phyloP scores from a whole-genome alignment of 1,140 invertebrate species.

The Ostrea denselamellosa region DNA sequence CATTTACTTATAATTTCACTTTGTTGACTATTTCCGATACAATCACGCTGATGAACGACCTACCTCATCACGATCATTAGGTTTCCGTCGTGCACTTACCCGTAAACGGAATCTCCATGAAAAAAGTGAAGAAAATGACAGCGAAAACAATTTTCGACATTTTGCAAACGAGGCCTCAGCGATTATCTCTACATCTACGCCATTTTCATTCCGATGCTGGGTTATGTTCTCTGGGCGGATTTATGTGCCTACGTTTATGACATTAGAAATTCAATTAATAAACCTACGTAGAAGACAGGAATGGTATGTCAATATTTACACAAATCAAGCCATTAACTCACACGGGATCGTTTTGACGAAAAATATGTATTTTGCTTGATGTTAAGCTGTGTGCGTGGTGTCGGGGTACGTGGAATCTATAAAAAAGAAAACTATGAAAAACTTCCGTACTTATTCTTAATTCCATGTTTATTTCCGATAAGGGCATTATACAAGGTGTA shows the following conservation, averaged over 20 bases:
- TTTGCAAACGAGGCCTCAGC: not conserved
- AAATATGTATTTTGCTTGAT: not conserved
- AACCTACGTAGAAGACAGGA: not conserved
- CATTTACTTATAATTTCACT: no score
- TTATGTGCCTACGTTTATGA: not conserved
- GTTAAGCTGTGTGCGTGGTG: not conserved
- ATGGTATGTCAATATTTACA: conserved; percentile 32
- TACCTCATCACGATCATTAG: not conserved
- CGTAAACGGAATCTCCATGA: not conserved
- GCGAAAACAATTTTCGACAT: not conserved
- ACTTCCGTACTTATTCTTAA: not conserved
- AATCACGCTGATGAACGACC: no score
- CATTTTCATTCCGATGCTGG: conserved; percentile 22
- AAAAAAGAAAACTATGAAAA: not conserved
- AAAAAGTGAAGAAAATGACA: not conserved
- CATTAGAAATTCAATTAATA: conserved; percentile 38
- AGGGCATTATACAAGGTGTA: not conserved
- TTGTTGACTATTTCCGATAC: no score
- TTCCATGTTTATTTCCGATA: not conserved
- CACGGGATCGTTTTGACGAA: not conserved
- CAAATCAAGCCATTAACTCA: not conserved
- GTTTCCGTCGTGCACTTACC: not conserved
- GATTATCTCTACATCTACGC: conserved; percentile 8
- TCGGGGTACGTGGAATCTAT: not conserved
- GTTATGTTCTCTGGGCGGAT: conserved; percentile 12